Base-by-base conservation (phyloP, 2,888 invertebrate genomes). In the Scaeva pyrastri region DNA sequence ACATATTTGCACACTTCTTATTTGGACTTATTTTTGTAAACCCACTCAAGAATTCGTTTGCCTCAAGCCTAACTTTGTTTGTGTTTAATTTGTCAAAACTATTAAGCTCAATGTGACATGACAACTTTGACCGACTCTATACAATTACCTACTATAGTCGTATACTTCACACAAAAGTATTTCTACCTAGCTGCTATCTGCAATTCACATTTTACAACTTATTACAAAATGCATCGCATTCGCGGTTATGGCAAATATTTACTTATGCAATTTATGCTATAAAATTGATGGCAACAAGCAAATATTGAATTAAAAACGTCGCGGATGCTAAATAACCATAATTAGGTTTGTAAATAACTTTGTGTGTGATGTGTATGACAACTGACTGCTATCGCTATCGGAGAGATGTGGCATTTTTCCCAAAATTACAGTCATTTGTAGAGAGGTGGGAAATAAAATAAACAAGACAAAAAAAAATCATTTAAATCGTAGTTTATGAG, bases 101-200 rank as follows among this genome's bases (percentile, higher is more conserved):
- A 79, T 79, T 84, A 43, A 66, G 60, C 45, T 84, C 75, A 75
- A 79, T 76, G 79, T 19, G 36, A 79, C 66, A 68, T 19, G 36
- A 79, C 66, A 68, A 70, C 74, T 70, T 39, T 48, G 19, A 60
- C 56, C 68, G 43, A 62, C 68, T 76, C 39, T 14, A 41, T 12
- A 60, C 19, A 21, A 41, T 14, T n/a, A 31, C 19, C 16, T 19
- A 23, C 31, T 64, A 55, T 68, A 50, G 11, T 4, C 45, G 8
- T 10, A n/a, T 19, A 19, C 11, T 12, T 64, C 72, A 55, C 16
- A 16, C 11, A n/a, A n/a, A n/a, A n/a, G n/a, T 36, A n/a, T 48
- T 16, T 16, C 16, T 11, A 7, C 2, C 16, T n/a, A 43, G 10
- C 26, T n/a, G n/a, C 56, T 43, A 70, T 48, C 19, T 45, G 45